Base-by-base conservation (phyloP, 2,888 invertebrate species). In the Aphodius sticticus region DNA sequence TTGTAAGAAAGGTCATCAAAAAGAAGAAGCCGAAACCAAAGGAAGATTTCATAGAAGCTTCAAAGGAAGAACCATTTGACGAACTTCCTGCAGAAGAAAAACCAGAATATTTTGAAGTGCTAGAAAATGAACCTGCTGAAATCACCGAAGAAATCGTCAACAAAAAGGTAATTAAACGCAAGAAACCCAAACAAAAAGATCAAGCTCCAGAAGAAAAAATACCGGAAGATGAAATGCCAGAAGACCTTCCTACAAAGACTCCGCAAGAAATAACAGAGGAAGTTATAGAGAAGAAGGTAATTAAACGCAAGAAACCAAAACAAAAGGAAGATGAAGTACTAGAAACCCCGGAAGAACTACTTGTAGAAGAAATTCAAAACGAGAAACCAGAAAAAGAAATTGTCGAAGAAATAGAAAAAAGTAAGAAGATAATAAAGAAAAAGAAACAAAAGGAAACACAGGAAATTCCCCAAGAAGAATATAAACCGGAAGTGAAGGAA, bases 131-230 rank as follows among this genome's bases (percentile, higher is more conserved):
- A 69, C 83, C 77, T 14, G 78, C 82, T 15, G 81, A 83, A n/a
- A 84, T 81, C 76, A 85, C 84, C 69, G 79, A 86, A 6, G 76
- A 82, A 69, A 81, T 83, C 7, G 83, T 79, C 74, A 16, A 76
- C 35, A 81, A 79, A 6, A 76, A 69, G 76, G 15, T 77, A 14
- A 70, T 71, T 71, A 77, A 77, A 15, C 77, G 77, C 6, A 77
- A 77, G 16, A 77, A 77, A 77, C 87, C 87, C 3, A 87, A 86
- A 82, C 82, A 14, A 4, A 70, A 70, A 69, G 88, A 88, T 69
- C 37, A 71, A 70, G 71, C 36, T 35, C n/a, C 37, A 6, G 90
- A 91, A 82, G 88, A 89, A 69, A 88, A 89, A 79, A 86, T 87
- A 79, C 87, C 88, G 2, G 89, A 89, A 79, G 86, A 90, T n/a